Base-by-base conservation (phyloP, 2,888 invertebrate species). In the Hypercompe scribonia region DNA sequence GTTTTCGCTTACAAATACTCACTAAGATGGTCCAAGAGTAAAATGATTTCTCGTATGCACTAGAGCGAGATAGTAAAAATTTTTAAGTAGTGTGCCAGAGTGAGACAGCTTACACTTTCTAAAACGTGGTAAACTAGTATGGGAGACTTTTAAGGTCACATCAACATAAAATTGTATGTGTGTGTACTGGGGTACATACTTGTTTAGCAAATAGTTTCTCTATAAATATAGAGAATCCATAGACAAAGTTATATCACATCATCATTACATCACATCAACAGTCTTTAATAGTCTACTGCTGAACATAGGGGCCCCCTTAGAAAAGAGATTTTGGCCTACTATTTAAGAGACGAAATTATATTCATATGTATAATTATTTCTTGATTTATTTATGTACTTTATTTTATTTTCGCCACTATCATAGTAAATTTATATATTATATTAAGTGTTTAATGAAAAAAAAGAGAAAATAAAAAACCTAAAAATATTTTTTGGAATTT, bases 91-190 rank as follows among this genome's bases (percentile, higher is more conserved):
- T n/a, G 88, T 75, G 84, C 24, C 88, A 92, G 72, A 61, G 88
- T 58, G 89, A 87, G 93, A 90, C 71, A 74, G 80, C 34, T 28
- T 73, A 67, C 74, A 94, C 95, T 95, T 95, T 95, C 95, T 95
- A 95, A 94, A 92, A 89, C 86, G 86, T 86, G 85, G 82, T 83
- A 82, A 89, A 86, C 87, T 80, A 78, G 86, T 87, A 82, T 83
- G 80, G 84, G 76, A 75, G 84, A 87, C 89, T 91, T 93, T 92
- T 94, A 94, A 93, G 95, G 95, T 95, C 95, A 94, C 92, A 94
- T 94, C 93, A 89, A 79, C 82, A 85, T 86, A 83, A 39, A 70
- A 8, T 11, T 34, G n/a, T 33, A 2, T 54, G 50, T 54, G 67
- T 18, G 46, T 61, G 21, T 33, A 39, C n/a, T 69, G 39, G 31